Evolutionary conservation across 2,888 invertebrate genomes (phyloP).

Genomic region (Eudemis profundana): DNA sequence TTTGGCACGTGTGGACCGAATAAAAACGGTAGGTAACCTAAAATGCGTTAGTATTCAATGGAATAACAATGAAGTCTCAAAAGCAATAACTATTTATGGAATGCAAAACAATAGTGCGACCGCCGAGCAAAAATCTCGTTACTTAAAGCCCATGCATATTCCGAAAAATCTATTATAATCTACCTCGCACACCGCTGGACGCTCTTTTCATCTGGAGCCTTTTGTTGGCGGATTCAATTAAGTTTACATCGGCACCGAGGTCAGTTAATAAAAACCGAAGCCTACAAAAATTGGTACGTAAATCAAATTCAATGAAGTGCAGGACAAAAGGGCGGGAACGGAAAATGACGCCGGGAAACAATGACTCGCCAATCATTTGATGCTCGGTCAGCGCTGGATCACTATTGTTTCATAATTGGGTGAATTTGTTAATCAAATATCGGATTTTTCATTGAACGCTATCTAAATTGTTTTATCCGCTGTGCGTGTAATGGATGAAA

Average conservation of each 20-base stretch:
- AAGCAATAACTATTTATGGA: slow-evolving; percentile 20
- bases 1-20: not conserved
- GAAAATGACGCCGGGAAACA: slow-evolving; percentile 73
- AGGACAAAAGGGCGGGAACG: slow-evolving; percentile 72
- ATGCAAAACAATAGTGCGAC: slow-evolving; percentile 70
- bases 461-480: not conserved
- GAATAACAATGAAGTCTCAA: not conserved
- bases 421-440: slow-evolving; percentile 17
- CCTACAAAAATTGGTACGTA: slow-evolving; percentile 83
- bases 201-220: slow-evolving; percentile 83
- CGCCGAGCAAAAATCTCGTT: slow-evolving; percentile 74
- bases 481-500: not conserved
- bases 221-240: slow-evolving; percentile 84
- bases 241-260: slow-evolving; percentile 84
- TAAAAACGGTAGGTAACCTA: not conserved
- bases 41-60: not conserved
- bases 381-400: slow-evolving; percentile 15
- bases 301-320: slow-evolving; percentile 84
- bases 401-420: slow-evolving; percentile 20
- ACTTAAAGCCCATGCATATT: slow-evolving; percentile 81
- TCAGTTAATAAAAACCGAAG: slow-evolving; percentile 84
- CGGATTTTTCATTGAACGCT: not conserved
- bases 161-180: slow-evolving; percentile 83
- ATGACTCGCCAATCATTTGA: slow-evolving; percentile 52
- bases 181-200: slow-evolving; percentile 82